Evolutionary conservation across 2,888 invertebrate genomes (phyloP), one percentile per base, ranked within the genome.

Genomic region (Cepaea hortensis): DNA sequence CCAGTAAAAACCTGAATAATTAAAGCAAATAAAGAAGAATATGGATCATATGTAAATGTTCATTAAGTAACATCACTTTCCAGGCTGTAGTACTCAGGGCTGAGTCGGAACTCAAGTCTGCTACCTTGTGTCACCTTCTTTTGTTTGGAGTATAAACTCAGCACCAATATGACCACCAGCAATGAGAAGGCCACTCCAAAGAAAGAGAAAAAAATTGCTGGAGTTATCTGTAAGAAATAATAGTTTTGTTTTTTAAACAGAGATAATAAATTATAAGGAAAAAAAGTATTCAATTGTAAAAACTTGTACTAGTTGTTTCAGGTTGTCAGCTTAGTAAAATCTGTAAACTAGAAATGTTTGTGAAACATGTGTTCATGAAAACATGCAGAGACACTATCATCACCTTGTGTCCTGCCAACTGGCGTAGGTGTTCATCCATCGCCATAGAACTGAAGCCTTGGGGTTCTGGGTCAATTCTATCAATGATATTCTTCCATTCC

Each of bases 181-280:
- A 73, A 72, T 20, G 13, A 80, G 3, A 61, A 77, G 48, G 70
- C 23, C 20, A 85, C 72, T 1, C 85, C 85, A 72, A 85, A 50
- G 73, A 85, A 85, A 35, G 70, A 9, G 11, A 85, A 46, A 15
- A 85, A n/a, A 61, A 68, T 72, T 80, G 13, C 35, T 46, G 72
- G 61, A 55, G 85, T 50, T 15, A 85, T 70, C 85, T 85, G 80
- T 48, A 20, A 48, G 15, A 70, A 62, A 84, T 35, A 46, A 75
- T 75, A 46, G 4, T 73, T 65, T 23, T 13, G 6, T 18, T 35
- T 3, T 7, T 3, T 23, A 73, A 35, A 73, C 11, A 73, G 23
- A 73, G 23, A 11, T 23, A 13, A 23, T 23, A 73, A 23, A 11
- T 55, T 9, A 55, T 11, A 55, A 55, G 55, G 6, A 55, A 55